These are phyloP conservation scores for Pseudorhombus dupliciocellatus DNA, from an alignment of 2,113 vertebrate genomes.

Conservation along the genomic window DNA sequence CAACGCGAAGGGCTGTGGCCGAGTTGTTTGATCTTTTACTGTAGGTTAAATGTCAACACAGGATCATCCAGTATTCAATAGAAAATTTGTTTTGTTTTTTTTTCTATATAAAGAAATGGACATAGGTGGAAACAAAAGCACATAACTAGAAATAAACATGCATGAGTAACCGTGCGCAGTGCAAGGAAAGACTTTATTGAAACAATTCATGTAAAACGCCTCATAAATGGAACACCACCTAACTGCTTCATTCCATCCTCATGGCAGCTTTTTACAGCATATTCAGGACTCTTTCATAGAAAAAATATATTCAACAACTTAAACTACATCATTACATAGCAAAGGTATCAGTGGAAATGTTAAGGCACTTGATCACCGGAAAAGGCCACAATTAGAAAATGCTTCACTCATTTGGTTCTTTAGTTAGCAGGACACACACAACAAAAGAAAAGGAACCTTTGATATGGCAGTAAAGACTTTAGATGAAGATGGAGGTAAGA, in stretches of 20 bases:
- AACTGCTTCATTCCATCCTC: constrained; percentile 57
- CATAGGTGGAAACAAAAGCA: no score
- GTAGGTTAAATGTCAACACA: background rate
- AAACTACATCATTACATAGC: constrained; percentile 65
- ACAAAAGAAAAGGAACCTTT: constrained; percentile 14
- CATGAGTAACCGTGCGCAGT: constrained; percentile 37
- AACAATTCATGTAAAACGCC: constrained; percentile 60
- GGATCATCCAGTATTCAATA: background rate
- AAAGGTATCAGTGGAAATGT: constrained; percentile 74
- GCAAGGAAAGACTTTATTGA: constrained; percentile 77
- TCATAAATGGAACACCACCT: constrained; percentile 59
- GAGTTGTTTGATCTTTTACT: background rate
- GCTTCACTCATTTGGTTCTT: constrained; percentile 70
- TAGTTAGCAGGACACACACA: constrained; percentile 51
- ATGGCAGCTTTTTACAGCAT: constrained; percentile 52
- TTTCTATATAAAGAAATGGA: no score
- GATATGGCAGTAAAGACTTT: constrained; percentile 37
- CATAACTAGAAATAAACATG: no score
- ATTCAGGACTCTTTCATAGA: constrained; percentile 71
- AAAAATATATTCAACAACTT: constrained; percentile 71
- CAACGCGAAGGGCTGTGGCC: accelerated
- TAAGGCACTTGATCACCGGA: constrained; percentile 80
- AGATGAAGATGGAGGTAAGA: constrained; percentile 44
- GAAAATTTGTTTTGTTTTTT: no score
- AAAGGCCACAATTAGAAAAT: constrained; percentile 65